Evolutionary conservation across 2,888 invertebrate species (phyloP).

Genomic region (Anthoptus insignis): DNA sequence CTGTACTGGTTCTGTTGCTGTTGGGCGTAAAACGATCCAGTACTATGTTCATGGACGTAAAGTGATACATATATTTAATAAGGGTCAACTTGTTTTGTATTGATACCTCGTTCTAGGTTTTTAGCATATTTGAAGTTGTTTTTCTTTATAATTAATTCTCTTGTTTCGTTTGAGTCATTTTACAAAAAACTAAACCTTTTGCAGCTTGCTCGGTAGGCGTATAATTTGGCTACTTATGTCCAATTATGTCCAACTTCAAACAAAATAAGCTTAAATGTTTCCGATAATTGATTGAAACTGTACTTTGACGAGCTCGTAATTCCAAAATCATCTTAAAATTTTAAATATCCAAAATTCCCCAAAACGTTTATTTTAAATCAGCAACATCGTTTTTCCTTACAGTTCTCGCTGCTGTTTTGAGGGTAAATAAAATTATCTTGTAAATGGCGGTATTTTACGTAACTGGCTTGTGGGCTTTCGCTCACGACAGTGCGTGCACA

Average conservation of each 20-base stretch:
- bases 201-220: constrained; percentile 6
- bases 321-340: constrained; percentile 9
- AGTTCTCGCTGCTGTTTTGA: constrained; percentile 5
- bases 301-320: constrained; percentile 28
- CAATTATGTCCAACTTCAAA: constrained; percentile 21
- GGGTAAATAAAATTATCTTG: constrained; percentile 7
- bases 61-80: background rate
- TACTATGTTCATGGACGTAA: background rate
- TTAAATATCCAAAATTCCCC: constrained; percentile 4
- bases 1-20: background rate
- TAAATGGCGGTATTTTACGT: constrained; percentile 57
- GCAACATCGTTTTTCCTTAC: background rate
- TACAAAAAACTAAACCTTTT: background rate
- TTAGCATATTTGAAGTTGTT: background rate
- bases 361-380: constrained; percentile 10
- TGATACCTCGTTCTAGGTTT: background rate
- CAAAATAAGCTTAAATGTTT: constrained; percentile 10
- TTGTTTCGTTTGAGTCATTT: background rate
- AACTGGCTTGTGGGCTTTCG: constrained; percentile 67
- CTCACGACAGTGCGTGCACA: constrained; percentile 71
- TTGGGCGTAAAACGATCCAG: background rate
- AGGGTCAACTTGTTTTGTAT: background rate
- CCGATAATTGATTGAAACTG: constrained; percentile 30
- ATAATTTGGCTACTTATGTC: constrained; percentile 37
- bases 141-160: background rate